Evolutionary conservation across 2,113 vertebrate genomes (phyloP).

Genomic region (Oncorhynchus clarkii): DNA sequence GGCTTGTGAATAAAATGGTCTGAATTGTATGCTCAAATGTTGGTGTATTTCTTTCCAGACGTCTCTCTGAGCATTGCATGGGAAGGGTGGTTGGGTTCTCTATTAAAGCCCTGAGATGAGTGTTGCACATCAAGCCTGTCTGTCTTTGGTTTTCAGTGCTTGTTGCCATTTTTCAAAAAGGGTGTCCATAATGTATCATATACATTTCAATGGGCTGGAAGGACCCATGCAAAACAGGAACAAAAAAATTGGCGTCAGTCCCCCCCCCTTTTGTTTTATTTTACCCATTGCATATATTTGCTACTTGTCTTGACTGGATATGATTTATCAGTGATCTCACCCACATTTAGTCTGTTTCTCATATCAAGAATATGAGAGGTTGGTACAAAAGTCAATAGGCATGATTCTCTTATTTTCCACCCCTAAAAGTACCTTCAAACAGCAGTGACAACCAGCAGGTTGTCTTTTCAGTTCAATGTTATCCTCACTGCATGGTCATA

Average conservation of each 20-base stretch:
- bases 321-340: slow-evolving; percentile 56
- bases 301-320: slow-evolving; percentile 23
- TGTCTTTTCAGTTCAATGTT: slow-evolving; percentile 55
- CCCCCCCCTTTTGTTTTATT: slow-evolving; percentile 25
- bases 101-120: slow-evolving; percentile 28
- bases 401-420: slow-evolving; percentile 4
- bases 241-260: neutral
- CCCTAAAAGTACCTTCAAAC: slow-evolving; percentile 12
- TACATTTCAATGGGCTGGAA: slow-evolving; percentile 51
- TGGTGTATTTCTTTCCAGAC: slow-evolving; percentile 66
- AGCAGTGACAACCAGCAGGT: slow-evolving; percentile 23
- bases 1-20: slow-evolving; percentile 74
- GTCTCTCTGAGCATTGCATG: slow-evolving; percentile 46
- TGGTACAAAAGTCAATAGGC: slow-evolving; percentile 50
- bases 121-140: slow-evolving; percentile 47
- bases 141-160: slow-evolving; percentile 38
- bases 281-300: slow-evolving; percentile 64
- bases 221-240: neutral
- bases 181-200: slow-evolving; percentile 62
- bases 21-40: slow-evolving; percentile 66
- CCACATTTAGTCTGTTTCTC: slow-evolving; percentile 40
- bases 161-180: slow-evolving; percentile 51
- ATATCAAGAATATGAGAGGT: slow-evolving; percentile 63
- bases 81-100: slow-evolving; percentile 32
- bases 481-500: slow-evolving; percentile 67